phyloP scores from a whole-genome alignment of 1,140 invertebrate species.

The Sweltsa coloradensis region DNA sequence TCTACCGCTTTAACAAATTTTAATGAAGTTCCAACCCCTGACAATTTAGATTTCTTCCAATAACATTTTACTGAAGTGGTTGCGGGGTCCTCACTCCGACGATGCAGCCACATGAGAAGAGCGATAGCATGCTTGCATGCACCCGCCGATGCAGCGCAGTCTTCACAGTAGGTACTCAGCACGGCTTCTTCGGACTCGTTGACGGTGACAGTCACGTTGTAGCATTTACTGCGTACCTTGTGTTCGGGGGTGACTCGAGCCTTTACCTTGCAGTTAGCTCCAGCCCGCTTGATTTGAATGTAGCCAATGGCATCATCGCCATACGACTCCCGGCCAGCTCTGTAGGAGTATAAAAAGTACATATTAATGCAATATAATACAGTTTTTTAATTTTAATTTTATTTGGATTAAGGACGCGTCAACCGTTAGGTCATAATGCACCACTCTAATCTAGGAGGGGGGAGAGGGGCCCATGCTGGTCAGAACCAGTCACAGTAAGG shows the following conservation, averaged over 20 bases:
- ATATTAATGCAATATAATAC: too few relatives aligned
- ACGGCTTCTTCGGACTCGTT: too few relatives aligned
- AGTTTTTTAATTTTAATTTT: too few relatives aligned
- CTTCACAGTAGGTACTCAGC: too few relatives aligned
- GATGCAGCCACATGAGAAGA: constrained; percentile 29
- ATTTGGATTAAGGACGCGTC: too few relatives aligned
- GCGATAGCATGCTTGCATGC: constrained; percentile 30
- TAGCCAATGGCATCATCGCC: constrained; percentile 24
- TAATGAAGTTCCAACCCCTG: constrained; percentile 15
- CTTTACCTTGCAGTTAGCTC: constrained; percentile 18
- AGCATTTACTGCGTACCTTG: too few relatives aligned
- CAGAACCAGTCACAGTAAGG: too few relatives aligned
- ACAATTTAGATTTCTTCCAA: constrained; percentile 24
- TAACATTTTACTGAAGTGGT: constrained; percentile 27
- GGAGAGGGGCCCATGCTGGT: too few relatives aligned
- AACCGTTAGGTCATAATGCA: too few relatives aligned
- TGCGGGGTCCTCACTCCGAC: constrained; percentile 28
- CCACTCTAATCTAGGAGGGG: too few relatives aligned
- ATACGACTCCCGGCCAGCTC: constrained; percentile 20
- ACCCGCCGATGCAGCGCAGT: constrained; percentile 16
- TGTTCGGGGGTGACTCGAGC: constrained; percentile 26
- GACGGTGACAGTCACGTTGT: too few relatives aligned
- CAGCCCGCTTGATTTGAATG: constrained; percentile 22
- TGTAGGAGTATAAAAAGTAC: too few relatives aligned
- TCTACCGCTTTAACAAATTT: constrained; percentile 18